Evolutionary conservation across 92 coral and sea anemone genomes (phyloP).

Genomic region (Porites cylindrica): DNA sequence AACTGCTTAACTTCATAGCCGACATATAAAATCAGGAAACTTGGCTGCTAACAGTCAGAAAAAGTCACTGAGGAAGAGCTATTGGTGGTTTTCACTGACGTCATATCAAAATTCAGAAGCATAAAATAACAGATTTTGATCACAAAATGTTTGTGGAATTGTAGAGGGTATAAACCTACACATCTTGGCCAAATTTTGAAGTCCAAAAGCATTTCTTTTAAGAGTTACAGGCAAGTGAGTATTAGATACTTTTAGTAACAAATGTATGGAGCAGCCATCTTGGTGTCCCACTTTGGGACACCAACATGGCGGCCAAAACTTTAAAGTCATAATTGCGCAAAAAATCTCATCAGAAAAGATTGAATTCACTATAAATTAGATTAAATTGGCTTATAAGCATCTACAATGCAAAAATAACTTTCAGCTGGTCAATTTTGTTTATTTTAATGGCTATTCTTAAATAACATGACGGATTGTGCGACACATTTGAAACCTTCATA

Average conservation of each 20-base stretch:
- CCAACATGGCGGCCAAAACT: constrained; percentile 4
- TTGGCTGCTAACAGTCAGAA: constrained; percentile 21
- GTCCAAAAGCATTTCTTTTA: constrained; percentile 31
- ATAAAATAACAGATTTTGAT: constrained; percentile 32
- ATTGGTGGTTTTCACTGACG: constrained; percentile 26
- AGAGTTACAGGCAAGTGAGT: constrained; percentile 33
- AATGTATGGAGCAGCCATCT: constrained; percentile 31
- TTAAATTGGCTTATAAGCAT: constrained; percentile 38
- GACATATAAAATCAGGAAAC: constrained; percentile 3
- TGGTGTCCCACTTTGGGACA: constrained; percentile 13
- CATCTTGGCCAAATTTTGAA: constrained; percentile 6
- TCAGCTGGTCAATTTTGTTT: constrained; percentile 1
- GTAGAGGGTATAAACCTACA: constrained; percentile 35
- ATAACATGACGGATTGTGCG: constrained; percentile 17
- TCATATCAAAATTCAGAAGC: constrained; percentile 29
- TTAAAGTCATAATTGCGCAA: constrained; percentile 26
- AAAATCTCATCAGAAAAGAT: constrained; percentile 18
- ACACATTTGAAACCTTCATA: constrained; percentile 30
- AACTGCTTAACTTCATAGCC: constrained; percentile 9
- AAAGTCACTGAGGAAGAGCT: not conserved
- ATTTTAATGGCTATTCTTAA: constrained; percentile 17
- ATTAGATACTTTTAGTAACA: constrained; percentile 15
- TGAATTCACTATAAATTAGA: constrained; percentile 25
- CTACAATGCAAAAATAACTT: constrained; percentile 27
- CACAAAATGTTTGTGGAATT: constrained; percentile 27